phyloP scores from a whole-genome alignment of 2,797 vertebrate genomes.

The Rhinichthys osculus region DNA sequence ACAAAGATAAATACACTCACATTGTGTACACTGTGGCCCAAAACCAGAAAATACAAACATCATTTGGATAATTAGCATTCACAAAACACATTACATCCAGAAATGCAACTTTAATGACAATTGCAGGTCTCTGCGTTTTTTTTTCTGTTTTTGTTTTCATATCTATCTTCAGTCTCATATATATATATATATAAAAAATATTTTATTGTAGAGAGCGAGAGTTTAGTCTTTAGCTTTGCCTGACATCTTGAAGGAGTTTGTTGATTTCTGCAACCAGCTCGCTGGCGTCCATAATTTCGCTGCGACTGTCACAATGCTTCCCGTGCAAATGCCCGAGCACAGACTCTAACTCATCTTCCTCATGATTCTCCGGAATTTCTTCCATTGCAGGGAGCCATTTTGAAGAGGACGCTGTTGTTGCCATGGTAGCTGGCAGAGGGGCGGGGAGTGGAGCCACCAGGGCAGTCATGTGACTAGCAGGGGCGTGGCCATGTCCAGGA shows the following conservation, averaged over 20 bases:
- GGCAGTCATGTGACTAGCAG: conserved; percentile 80
- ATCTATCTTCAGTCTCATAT: conserved; percentile 44
- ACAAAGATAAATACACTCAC: conserved; percentile 99
- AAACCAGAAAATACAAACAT: conserved; percentile 90
- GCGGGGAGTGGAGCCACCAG: conserved; percentile 61
- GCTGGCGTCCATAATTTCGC: conserved; percentile 97
- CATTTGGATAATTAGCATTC: conserved; percentile 98
- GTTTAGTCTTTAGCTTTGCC: conserved; percentile 85
- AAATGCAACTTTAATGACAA: conserved; percentile 93
- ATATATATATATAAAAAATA: no score
- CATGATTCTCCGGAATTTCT: conserved; percentile 97
- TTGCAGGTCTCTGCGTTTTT: conserved; percentile 76
- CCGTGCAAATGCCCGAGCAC: conserved; percentile 90
- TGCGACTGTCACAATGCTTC: conserved; percentile 88
- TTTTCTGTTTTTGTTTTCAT: conserved; percentile 34
- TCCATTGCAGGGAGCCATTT: conserved; percentile 99
- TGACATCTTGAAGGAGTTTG: conserved; percentile 95
- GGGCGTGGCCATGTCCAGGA: conserved; percentile 82
- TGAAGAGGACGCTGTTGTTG: conserved; percentile 77
- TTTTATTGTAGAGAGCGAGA: conserved; percentile 20
- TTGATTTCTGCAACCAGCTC: conserved; percentile 98
- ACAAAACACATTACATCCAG: conserved; percentile 95
- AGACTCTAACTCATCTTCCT: conserved; percentile 97
- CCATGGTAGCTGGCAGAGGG: conserved; percentile 56
- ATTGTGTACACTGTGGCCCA: conserved; percentile 93